Conservation (phyloP, 2,113 vertebrate species). For the Paracanthobrama guichenoti region DNA sequence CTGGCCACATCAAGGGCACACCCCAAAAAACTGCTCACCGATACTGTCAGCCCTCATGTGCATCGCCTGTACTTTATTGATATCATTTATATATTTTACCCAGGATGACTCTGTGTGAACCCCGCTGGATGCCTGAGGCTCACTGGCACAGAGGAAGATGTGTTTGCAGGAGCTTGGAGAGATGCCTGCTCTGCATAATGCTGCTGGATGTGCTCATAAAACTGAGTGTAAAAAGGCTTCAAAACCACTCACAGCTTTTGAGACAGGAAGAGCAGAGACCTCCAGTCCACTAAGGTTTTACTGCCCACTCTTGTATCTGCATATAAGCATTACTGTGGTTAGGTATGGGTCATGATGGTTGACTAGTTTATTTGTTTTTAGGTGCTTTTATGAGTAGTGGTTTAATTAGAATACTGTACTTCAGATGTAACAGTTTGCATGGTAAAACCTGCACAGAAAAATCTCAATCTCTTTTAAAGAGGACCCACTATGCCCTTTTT, state of each 20-base stretch:
- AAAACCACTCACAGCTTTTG: constrained; percentile 47
- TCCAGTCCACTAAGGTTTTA: constrained; percentile 41
- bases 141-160: constrained; percentile 33
- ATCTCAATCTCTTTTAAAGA: background rate
- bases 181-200: constrained; percentile 30
- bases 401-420: background rate
- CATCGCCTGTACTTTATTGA: constrained; percentile 57
- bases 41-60: constrained; percentile 69
- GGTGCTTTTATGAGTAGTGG: background rate
- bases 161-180: constrained; percentile 39
- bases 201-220: constrained; percentile 20
- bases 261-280: constrained; percentile 44
- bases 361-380: background rate
- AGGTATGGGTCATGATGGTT: constrained; percentile 5
- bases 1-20: constrained; percentile 73
- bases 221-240: constrained; percentile 39
- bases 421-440: background rate
- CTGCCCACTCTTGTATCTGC: constrained; percentile 14
- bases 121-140: constrained; percentile 44
- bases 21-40: constrained; percentile 60
- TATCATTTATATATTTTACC: constrained; percentile 52
- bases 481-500: too few relatives aligned
- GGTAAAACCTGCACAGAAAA: background rate
- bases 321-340: constrained; percentile 22
- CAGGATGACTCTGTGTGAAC: constrained; percentile 46